Evolutionary conservation across 2,113 vertebrate genomes (phyloP), one percentile per base, ranked within the genome.

Genomic region (Toxostoma redivivum): DNA sequence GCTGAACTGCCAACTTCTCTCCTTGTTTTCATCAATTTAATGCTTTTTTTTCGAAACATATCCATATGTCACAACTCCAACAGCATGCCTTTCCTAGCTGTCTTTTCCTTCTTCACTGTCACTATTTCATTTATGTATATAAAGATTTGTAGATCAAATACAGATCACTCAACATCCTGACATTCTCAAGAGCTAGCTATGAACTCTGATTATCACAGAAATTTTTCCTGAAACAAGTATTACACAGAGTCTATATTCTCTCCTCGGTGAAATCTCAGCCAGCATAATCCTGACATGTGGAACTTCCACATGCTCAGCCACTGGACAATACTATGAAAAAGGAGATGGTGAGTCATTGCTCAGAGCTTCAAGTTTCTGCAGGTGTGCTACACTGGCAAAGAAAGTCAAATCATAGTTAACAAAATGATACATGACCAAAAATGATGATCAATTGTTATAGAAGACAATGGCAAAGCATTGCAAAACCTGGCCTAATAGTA

Each of bases 161-260:
- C 79, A 96, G 79, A 97, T 96, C 95, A 96, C 94, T 96, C 95
- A 94, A 90, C 94, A 95, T 95, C 90, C 44, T 93, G 93, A 96
- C 94, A 96, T 96, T 93, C 85, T 92, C 76, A 94, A 77, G 82
- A 96, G 44, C 71, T 69, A 56, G 51, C 79, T 95, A 70, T 81
- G 88, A 93, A 93, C 90, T 94, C 95, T 69, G 90, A 88, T 94
- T 86, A 95, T 94, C 93, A 86, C 2, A 2, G 71, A 94, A 90
- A 37, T 80, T 62, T 94, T 51, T 94, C 78, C 81, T 88, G 90
- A 95, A 95, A 47, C 38, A 73, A 90, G 54, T 77, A 77, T 73
- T 35, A 94, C 69, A 95, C 35, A 70, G 70, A 85, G 54, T 44
- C 90, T 90, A 81, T 95, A 86, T 94, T 95, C 64, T 90, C 45